Percentiles rank a stretch among this genome's conserved stretches.
Conservation (phyloP, 2,113 vertebrate genomes). For the Cebus imitator region DNA sequence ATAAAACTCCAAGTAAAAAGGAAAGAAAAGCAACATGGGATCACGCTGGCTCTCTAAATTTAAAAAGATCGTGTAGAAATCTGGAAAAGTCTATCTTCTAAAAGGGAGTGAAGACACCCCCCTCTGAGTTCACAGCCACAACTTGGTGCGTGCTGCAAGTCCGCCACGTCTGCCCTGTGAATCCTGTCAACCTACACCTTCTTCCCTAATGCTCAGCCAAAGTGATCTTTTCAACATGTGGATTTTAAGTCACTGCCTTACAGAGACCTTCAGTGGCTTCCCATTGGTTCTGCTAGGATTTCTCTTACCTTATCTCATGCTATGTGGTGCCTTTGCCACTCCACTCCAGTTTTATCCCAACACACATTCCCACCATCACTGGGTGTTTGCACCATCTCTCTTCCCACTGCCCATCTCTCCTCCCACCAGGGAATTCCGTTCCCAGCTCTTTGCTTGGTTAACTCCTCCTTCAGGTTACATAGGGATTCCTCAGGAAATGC, state of each 20-base stretch:
- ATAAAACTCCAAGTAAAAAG: constrained; percentile 15
- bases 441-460: not conserved
- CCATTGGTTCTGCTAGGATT: not conserved
- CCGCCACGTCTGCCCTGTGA: not conserved
- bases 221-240: not conserved
- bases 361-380: not conserved
- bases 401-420: not conserved
- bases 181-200: not conserved
- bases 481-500: not conserved
- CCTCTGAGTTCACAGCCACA: not conserved
- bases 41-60: not conserved
- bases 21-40: not conserved
- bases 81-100: not conserved
- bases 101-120: not conserved
- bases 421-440: not conserved
- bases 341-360: not conserved
- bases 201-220: not conserved
- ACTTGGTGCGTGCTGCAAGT: too few relatives aligned
- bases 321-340: accelerated
- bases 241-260: not conserved
- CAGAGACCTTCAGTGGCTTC: not conserved
- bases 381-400: not conserved
- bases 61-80: not conserved
- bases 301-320: not conserved
- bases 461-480: not conserved